These are phyloP conservation scores for Ennomos fuscantarius DNA, from an alignment of 2,888 invertebrate genomes.

Conservation along the genomic window DNA sequence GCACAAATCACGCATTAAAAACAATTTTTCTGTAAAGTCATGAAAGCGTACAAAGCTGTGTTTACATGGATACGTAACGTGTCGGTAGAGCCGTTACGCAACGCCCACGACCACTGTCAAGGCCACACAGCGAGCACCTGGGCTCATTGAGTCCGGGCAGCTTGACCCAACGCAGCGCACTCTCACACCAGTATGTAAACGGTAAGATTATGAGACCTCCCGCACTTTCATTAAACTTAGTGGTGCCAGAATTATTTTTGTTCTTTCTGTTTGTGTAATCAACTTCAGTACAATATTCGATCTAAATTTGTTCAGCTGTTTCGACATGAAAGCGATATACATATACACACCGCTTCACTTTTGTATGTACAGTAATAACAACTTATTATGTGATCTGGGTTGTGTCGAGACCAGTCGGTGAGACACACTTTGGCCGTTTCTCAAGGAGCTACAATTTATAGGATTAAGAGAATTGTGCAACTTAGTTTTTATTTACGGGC, in stretches of 20 bases:
- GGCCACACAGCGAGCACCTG: not conserved
- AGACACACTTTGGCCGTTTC: not conserved
- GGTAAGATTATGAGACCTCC: no score
- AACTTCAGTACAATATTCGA: no score
- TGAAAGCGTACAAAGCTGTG: not conserved
- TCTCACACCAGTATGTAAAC: constrained; percentile 2
- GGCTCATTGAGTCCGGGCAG: no score
- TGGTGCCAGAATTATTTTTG: no score
- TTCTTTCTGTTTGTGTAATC: no score
- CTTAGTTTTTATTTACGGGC: not conserved
- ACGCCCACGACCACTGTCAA: constrained; percentile 5
- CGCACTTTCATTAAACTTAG: no score
- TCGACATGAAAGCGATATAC: no score
- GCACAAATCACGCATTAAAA: not conserved
- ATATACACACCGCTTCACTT: no score
- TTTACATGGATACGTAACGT: not conserved
- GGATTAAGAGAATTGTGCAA: constrained; percentile 23
- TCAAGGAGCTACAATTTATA: constrained; percentile 12
- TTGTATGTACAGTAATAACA: no score
- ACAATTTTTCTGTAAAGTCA: not conserved
- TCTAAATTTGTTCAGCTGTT: no score
- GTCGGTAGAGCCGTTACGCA: not conserved
- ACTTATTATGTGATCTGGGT: not conserved
- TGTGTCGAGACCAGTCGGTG: not conserved
- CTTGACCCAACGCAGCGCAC: no score